Evolutionary conservation across 2,888 invertebrate genomes (phyloP), one percentile per base, ranked within the genome.

Genomic region (Hecatera dysodea): DNA sequence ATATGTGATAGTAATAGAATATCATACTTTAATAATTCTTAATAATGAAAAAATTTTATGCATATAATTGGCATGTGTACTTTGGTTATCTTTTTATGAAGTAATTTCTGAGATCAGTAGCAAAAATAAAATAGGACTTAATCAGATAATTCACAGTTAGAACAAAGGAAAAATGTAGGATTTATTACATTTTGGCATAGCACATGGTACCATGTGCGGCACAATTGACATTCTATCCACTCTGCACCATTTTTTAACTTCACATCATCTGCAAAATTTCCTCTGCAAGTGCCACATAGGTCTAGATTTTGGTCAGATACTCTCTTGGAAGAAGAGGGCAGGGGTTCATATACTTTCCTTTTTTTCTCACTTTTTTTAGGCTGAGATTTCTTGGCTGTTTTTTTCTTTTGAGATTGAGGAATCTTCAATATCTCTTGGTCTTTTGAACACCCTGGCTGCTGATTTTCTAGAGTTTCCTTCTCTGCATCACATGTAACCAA

Each of bases 91-190:
- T 24, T 61, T 44, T 39, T 44, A 61, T 24, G 39, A 42, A 61
- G 46, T 42, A 61, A 42, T 61, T 61, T 44, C 42, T 42, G 27
- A 61, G 39, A n/a, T 44, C 44, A 61, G 44, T 48, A 44, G 29
- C 46, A 44, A 48, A 46, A 46, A 42, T 61, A 33, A 61, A 44
- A 46, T 29, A 61, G n/a, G 44, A 44, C 44, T 22, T 61, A 61
- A 44, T 61, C 48, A 19, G 27, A 61, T 61, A 61, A 39, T 59
- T 59, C n/a, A 59, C 59, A 59, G 39, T 39, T 39, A 42, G 59
- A 59, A 39, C 59, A 59, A 42, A 61, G 44, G 27, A 61, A 61
- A 27, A 61, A 61, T 36, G 42, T 36, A 42, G 61, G 46, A 42
- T 61, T 27, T 60, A 44, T 42, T 19, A 60, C 60, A 42, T 24